Percentiles rank a stretch among this genome's conserved stretches.
These are phyloP conservation scores for Borostomias antarcticus DNA, from an alignment of 2,797 vertebrate genomes.

Conservation along the genomic window DNA sequence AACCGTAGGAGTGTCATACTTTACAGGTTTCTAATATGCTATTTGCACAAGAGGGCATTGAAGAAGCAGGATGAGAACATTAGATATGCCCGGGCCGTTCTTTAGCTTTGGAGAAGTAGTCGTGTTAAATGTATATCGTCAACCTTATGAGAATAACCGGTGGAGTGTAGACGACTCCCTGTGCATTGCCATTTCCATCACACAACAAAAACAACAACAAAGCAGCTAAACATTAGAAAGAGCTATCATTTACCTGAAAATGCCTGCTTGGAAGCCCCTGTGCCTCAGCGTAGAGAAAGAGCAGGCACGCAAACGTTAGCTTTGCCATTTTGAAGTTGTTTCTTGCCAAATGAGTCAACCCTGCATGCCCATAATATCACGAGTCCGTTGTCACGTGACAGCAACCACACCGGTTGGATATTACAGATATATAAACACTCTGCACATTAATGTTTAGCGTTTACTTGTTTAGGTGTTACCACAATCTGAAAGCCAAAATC, in stretches of 20 bases:
- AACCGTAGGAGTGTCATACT: too few relatives aligned
- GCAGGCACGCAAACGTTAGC: rapidly evolving
- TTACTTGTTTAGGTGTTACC: neutral
- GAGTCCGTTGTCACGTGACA: neutral
- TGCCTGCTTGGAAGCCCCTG: neutral
- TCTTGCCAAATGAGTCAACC: neutral
- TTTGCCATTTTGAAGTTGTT: conserved; percentile 30
- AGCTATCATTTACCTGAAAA: conserved; percentile 48
- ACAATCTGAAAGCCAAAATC: neutral
- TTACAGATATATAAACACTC: neutral
- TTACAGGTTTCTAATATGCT: too few relatives aligned
- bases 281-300: neutral
- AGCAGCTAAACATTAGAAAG: neutral
- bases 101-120: neutral
- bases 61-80: too few relatives aligned
- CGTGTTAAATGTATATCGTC: too few relatives aligned
- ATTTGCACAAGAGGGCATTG: too few relatives aligned
- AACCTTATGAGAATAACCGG: too few relatives aligned
- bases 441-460: neutral
- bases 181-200: neutral
- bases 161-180: neutral
- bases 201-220: too few relatives aligned
- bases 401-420: neutral
- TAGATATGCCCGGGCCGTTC: too few relatives aligned
- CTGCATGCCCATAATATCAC: neutral